Conservation (phyloP, 1,140 invertebrate species). For the Planococcus citri region DNA sequence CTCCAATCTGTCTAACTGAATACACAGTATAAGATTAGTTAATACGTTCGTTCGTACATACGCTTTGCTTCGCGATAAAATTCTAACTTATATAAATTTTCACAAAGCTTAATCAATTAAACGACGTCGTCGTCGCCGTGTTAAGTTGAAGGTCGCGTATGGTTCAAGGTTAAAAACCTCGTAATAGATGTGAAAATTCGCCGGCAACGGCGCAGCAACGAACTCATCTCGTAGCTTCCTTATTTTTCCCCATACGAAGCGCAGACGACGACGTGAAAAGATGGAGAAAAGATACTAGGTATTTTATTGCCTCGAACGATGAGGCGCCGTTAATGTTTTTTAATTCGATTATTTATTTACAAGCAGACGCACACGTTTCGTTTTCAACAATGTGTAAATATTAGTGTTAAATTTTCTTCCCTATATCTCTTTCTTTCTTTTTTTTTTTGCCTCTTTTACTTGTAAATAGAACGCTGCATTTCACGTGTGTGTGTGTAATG, state of each 20-base stretch:
- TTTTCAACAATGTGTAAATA: constrained; percentile 8
- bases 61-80: background rate
- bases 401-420: background rate
- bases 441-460: background rate
- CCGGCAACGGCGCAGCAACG: no score
- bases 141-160: background rate
- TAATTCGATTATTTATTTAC: constrained; percentile 8
- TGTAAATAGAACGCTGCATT: no score
- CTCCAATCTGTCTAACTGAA: constrained; percentile 31
- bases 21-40: constrained; percentile 25
- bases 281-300: background rate
- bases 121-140: no score
- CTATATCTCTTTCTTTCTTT: no score
- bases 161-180: background rate
- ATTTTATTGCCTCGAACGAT: background rate
- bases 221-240: no score
- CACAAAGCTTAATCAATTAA: background rate
- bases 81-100: background rate
- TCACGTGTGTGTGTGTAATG: no score
- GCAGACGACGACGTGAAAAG: no score
- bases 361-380: background rate
- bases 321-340: background rate
- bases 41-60: background rate
- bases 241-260: no score
- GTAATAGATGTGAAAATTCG: no score